Evolutionary conservation across 2,113 vertebrate species (phyloP).

Genomic region (Rhinolophus sinicus): DNA sequence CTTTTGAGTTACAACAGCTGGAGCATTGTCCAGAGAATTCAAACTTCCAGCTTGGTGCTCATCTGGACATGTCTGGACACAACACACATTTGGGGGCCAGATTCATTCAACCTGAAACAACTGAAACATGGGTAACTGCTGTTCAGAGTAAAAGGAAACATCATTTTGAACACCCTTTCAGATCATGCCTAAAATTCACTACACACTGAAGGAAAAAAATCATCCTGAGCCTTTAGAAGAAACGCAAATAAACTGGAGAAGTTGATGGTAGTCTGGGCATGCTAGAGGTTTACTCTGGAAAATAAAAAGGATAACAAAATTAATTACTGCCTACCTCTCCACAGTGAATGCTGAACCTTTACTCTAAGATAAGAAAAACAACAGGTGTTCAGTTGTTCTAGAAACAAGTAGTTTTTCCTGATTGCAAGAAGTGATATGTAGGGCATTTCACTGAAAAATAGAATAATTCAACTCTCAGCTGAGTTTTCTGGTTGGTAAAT

Average conservation of each 20-base stretch:
- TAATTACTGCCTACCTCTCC: background rate
- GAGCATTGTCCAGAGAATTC: background rate
- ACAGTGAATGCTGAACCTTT: background rate
- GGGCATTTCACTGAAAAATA: constrained; percentile 19
- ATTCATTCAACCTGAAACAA: background rate
- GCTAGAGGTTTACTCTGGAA: background rate
- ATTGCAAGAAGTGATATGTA: background rate
- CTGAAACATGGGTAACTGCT: background rate
- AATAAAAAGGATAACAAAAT: background rate
- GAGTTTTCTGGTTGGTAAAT: constrained; percentile 10
- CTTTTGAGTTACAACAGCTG: background rate
- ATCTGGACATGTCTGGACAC: background rate
- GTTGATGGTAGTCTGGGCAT: background rate
- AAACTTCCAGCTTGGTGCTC: background rate
- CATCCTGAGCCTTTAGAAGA: constrained; percentile 38
- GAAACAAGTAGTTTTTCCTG: constrained; percentile 20
- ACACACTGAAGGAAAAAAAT: background rate
- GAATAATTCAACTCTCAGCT: constrained; percentile 6
- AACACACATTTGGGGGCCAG: background rate
- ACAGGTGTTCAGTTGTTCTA: background rate
- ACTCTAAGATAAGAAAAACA: background rate
- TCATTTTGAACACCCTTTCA: background rate
- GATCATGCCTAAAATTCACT: background rate
- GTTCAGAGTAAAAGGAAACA: background rate
- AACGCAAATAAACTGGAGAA: background rate